Evolutionary conservation across 92 coral and sea anemone species (phyloP), one percentile per base, ranked within the genome.

Genomic region (Heliopora coerulea): DNA sequence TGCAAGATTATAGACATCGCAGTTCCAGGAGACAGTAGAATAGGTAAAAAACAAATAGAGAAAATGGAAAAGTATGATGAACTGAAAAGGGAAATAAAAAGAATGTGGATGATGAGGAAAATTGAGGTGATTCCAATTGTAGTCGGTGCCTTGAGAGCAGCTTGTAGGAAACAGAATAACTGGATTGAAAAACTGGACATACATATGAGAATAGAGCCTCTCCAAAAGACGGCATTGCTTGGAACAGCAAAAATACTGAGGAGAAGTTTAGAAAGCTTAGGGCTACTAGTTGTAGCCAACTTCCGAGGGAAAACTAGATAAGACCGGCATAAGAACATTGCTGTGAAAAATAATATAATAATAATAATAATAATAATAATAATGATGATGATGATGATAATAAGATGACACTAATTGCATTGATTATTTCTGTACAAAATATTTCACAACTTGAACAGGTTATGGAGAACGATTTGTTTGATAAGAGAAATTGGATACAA

Each of bases 211-310:
- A 19, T 35, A 49, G 70, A 35, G 34, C 46, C 34, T 54, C 52
- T 66, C 56, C 74, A 66, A 62, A 62, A 77, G 63, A 70, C 35
- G 59, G 80, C 62, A 66, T 59, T 75, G 72, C 62, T 75, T 58
- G 73, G 80, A 31, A 76, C 48, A 76, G 64, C 61, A 73, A 73
- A 50, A 65, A 73, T 56, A 25, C 52, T 56, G 59, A 73, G 79
- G 18, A 73, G 59, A 65, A 42, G 64, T 50, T 78, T 78, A 13
- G 74, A 78, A 64, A 78, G 52, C 65, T 78, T 37, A 37, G 42
- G 4, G 11, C 11, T 37, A 37, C 42, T 37, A 11, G 42, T 37
- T 37, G 42, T 37, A 37, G 42, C 42, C 42, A 37, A 11, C 42
- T 37, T 37, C 42, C 42, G 11, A 37, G 42, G 11, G 11, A 37